phyloP scores from a whole-genome alignment of 35 echinoderm and acorn worm species.

The Patiria miniata region DNA sequence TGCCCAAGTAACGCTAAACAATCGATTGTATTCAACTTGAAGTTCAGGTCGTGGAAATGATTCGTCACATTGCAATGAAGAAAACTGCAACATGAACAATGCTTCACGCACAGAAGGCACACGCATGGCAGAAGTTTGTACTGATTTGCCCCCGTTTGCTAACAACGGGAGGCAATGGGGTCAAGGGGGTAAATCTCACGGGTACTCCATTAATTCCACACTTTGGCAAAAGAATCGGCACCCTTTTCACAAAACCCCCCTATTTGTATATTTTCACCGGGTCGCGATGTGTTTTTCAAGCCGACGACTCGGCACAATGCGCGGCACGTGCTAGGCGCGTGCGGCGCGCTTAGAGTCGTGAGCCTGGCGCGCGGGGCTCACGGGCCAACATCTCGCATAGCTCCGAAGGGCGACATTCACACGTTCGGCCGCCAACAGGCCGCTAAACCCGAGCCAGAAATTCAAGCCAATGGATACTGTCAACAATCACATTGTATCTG shows the following conservation, averaged over 20 bases:
- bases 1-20: too few species aligned
- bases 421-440: too few species aligned
- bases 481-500: too few species aligned
- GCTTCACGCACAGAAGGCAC: not conserved
- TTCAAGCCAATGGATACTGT: too few species aligned
- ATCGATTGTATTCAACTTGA: not conserved
- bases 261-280: too few species aligned
- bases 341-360: not conserved
- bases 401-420: too few species aligned
- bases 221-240: not conserved
- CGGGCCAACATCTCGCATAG: not conserved
- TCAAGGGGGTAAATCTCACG: slow-evolving; percentile 5
- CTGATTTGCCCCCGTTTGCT: too few species aligned
- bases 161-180: not conserved
- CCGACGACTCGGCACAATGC: not conserved
- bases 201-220: not conserved
- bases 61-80: not conserved
- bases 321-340: slow-evolving; percentile 3
- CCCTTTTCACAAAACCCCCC: not conserved
- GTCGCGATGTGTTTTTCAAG: not conserved
- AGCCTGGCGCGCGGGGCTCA: not conserved
- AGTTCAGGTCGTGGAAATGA: not conserved
- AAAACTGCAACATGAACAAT: slow-evolving; percentile 18
- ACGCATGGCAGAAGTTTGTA: not conserved
- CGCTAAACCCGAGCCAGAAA: too few species aligned